These are phyloP conservation scores for Abrostola triplasia DNA, from an alignment of 2,888 invertebrate species.

Conservation along the genomic window DNA sequence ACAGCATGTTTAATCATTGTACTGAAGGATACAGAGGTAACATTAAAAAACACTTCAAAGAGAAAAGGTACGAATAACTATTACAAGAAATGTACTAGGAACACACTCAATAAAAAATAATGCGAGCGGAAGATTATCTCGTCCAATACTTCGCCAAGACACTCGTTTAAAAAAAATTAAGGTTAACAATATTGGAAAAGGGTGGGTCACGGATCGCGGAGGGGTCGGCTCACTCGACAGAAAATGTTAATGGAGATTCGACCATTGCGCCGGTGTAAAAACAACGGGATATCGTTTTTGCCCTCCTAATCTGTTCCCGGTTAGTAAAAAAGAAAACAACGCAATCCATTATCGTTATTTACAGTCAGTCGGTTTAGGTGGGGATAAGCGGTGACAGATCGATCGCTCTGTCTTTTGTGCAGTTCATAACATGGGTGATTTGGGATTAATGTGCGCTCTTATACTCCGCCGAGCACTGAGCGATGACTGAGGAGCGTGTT, in stretches of 20 bases:
- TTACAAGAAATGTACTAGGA: constrained; percentile 29
- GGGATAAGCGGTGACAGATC: constrained; percentile 63
- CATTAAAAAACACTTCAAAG: constrained; percentile 5
- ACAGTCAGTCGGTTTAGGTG: constrained; percentile 68
- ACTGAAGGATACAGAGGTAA: not conserved
- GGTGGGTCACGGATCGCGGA: constrained; percentile 52
- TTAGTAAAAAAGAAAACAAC: constrained; percentile 72
- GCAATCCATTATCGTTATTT: constrained; percentile 78
- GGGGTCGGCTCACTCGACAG: constrained; percentile 67
- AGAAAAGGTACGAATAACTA: constrained; percentile 3
- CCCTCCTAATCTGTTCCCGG: constrained; percentile 71
- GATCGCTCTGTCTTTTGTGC: constrained; percentile 54
- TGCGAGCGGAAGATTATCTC: constrained; percentile 45
- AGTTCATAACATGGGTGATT: constrained; percentile 51
- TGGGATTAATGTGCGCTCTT: constrained; percentile 52
- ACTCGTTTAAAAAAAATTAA: constrained; percentile 60
- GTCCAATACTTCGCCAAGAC: constrained; percentile 7
- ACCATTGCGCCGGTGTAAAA: constrained; percentile 73
- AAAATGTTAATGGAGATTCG: constrained; percentile 77
- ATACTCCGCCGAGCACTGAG: constrained; percentile 34
- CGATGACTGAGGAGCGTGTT: constrained; percentile 35
- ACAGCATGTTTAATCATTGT: not conserved
- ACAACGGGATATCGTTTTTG: constrained; percentile 75
- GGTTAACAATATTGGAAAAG: constrained; percentile 66
- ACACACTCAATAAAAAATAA: constrained; percentile 40